phyloP scores from a whole-genome alignment of 2,888 invertebrate genomes.

The Morpho deidamia region DNA sequence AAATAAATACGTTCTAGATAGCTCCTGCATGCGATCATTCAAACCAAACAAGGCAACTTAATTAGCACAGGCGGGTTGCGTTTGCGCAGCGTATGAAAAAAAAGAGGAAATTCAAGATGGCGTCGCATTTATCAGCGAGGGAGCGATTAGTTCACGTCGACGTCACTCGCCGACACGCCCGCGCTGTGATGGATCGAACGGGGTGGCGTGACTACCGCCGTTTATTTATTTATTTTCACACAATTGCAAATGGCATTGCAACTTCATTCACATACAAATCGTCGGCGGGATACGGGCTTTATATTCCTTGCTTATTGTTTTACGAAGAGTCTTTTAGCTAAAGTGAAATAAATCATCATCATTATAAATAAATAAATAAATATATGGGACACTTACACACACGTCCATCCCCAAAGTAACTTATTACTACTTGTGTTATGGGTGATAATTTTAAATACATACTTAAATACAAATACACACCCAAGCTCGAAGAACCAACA shows the following conservation, averaged over 20 bases:
- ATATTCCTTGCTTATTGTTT: too few relatives aligned
- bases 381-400: too few relatives aligned
- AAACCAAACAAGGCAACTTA: conserved; percentile 41
- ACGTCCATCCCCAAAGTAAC: too few relatives aligned
- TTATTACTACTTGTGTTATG: too few relatives aligned
- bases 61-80: conserved; percentile 43
- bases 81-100: conserved; percentile 44
- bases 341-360: too few relatives aligned
- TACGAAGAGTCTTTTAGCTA: too few relatives aligned
- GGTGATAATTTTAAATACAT: too few relatives aligned
- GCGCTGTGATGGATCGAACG: conserved; percentile 36
- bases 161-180: conserved; percentile 52
- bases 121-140: conserved; percentile 50
- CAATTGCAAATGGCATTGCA: conserved; percentile 14
- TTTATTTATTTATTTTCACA: conserved; percentile 30
- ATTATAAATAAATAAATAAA: too few relatives aligned
- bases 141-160: conserved; percentile 51
- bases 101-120: conserved; percentile 56
- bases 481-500: too few relatives aligned
- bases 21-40: conserved; percentile 42
- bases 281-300: not conserved
- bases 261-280: conserved; percentile 8
- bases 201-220: conserved; percentile 32
- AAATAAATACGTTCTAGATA: conserved; percentile 17
- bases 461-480: too few relatives aligned